Conservation (phyloP, 2,888 invertebrate genomes). For the Scrobipalpa costella region DNA sequence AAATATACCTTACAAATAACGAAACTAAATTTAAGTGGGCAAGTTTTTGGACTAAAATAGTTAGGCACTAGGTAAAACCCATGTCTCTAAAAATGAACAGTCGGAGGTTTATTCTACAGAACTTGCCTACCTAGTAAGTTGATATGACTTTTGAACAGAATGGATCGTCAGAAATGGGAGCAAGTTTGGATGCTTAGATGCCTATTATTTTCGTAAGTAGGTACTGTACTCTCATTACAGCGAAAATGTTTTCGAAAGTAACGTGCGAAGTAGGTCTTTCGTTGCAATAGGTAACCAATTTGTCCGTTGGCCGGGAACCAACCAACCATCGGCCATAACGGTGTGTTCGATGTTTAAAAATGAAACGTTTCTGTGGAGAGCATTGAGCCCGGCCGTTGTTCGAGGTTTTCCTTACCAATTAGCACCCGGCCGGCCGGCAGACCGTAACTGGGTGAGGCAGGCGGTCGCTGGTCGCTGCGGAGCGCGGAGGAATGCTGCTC, state of each 20-base stretch:
- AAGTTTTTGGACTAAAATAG: not conserved
- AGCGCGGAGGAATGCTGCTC: conserved; percentile 65
- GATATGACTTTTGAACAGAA: not conserved
- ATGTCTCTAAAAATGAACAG: too few species aligned
- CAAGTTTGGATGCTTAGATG: too few species aligned
- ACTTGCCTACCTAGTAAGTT: too few species aligned
- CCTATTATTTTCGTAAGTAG: not conserved
- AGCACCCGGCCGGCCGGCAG: conserved; percentile 74
- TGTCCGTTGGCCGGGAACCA: not conserved
- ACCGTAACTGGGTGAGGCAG: conserved; percentile 80
- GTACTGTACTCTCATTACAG: not conserved
- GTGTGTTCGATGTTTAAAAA: conserved; percentile 74
- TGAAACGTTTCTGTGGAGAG: conserved; percentile 80
- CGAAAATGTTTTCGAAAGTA: not conserved
- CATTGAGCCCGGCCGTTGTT: conserved; percentile 79
- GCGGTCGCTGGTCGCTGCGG: too few species aligned
- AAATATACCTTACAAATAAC: too few species aligned
- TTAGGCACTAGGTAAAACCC: too few species aligned
- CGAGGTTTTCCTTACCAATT: conserved; percentile 81
- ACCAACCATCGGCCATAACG: conserved; percentile 67
- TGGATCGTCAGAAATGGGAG: too few species aligned
- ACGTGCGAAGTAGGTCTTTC: conserved; percentile 1
- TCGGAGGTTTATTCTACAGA: too few species aligned
- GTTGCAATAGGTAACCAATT: not conserved
- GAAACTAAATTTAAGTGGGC: too few species aligned